phyloP scores from a whole-genome alignment of 1,140 invertebrate species.

The Steinernema khuongi region DNA sequence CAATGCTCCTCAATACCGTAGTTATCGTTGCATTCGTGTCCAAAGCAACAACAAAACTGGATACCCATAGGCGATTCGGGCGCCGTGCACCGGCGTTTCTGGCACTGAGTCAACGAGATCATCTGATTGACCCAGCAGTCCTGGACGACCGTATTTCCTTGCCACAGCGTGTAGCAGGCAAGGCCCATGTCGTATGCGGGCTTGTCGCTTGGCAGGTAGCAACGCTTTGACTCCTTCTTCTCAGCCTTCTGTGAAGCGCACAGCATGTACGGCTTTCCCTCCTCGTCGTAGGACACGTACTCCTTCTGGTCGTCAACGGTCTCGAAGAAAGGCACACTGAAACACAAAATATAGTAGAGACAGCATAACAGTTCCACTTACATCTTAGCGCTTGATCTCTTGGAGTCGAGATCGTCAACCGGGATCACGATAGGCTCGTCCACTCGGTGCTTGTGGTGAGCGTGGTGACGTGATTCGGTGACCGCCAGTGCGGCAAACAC shows the following conservation, averaged over 20 bases:
- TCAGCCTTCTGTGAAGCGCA: neutral
- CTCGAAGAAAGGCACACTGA: neutral
- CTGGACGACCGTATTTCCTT: neutral
- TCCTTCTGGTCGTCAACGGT: constrained; percentile 1
- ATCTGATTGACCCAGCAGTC: constrained; percentile 15
- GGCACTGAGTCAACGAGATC: neutral
- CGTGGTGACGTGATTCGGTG: neutral
- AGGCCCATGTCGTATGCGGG: constrained; percentile 4
- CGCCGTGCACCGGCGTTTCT: neutral
- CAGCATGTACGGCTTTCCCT: constrained; percentile 1
- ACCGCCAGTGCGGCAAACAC: neutral
- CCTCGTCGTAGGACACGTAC: neutral
- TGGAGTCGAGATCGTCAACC: neutral
- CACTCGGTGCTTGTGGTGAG: neutral
- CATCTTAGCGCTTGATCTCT: neutral
- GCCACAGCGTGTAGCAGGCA: constrained; percentile 3
- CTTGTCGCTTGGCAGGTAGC: constrained; percentile 2
- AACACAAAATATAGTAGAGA: neutral
- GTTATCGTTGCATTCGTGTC: neutral
- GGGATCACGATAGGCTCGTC: neutral
- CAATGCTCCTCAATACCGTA: neutral
- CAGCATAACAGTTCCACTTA: neutral
- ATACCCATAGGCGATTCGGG: neutral
- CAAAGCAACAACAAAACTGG: neutral
- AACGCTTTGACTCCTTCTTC: neutral